Evolutionary conservation across 2,888 invertebrate genomes (phyloP), one percentile per base, ranked within the genome.

Genomic region (Formica aserva): DNA sequence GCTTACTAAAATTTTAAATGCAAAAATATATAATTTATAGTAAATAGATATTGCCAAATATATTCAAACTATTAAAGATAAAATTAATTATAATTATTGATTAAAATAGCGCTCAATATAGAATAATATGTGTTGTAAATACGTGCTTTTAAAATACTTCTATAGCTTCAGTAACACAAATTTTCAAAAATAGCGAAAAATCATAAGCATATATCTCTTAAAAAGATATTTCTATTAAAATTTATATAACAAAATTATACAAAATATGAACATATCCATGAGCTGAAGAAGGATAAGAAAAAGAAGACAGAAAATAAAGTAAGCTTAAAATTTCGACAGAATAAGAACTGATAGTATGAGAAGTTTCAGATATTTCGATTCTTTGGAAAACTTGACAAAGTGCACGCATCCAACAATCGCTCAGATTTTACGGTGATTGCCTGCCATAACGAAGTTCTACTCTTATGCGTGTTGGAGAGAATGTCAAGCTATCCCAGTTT

Each of bases 341-440:
- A 63, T 41, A 78, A 78, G 69, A 83, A 55, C 57, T 83, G 83
- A 83, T 52, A 62, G 52, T 67, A 78, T 62, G 66, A 48, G 41
- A 60, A 72, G 18, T 72, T 45, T 72, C n/a, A 32, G 13, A 26
- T 60, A 60, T 82, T 60, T 52, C 81, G 55, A 66, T 72, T 32
- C 69, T 63, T 82, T 67, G 18, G 18, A 63, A 38, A 74, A 84
- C 76, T 65, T 76, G 66, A 55, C 48, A 69, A 74, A 82, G 75
- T 75, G 52, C 75, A 78, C 74, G 82, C 85, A 85, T 55, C 65
- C 29, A 85, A 22, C 77, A 52, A 80, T 83, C 81, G 55, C 60
- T 72, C 78, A 84, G 87, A 91, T 91, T 92, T 92, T 90, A 91
- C 86, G 91, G 86, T 88, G 84, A 91, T 88, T 90, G 89, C 83